Conservation (phyloP, 2,797 vertebrate species). For the Pseudocheirus occidentalis region DNA sequence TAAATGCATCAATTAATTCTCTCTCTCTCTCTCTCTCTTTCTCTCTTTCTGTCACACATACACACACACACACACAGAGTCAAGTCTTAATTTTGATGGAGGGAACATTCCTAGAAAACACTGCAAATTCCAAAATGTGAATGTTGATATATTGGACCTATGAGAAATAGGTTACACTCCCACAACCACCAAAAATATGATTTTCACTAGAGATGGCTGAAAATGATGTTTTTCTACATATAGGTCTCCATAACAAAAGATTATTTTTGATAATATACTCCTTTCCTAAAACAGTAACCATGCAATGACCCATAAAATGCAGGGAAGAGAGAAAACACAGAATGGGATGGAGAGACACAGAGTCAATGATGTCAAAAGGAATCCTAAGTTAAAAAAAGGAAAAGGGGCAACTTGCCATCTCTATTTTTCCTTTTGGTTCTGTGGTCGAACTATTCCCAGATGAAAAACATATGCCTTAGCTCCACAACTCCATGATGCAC, state of each 20-base stretch:
- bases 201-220: neutral
- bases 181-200: neutral
- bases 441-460: neutral
- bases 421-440: neutral
- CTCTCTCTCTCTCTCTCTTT: neutral
- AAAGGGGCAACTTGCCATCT: neutral
- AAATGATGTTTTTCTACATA: neutral
- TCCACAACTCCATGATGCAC: neutral
- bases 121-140: neutral
- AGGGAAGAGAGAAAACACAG: neutral
- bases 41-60: too few species aligned
- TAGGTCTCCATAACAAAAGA: neutral
- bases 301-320: neutral
- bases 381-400: neutral
- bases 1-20: neutral
- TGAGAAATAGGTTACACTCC: neutral
- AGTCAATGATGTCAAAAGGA: neutral
- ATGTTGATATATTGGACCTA: neutral
- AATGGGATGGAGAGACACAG: neutral
- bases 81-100: neutral
- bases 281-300: neutral
- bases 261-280: neutral
- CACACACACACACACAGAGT: neutral
- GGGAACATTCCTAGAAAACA: neutral
- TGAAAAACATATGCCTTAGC: neutral